Conservation (phyloP, 2,888 invertebrate genomes). For the Latrodectus hesperus region DNA sequence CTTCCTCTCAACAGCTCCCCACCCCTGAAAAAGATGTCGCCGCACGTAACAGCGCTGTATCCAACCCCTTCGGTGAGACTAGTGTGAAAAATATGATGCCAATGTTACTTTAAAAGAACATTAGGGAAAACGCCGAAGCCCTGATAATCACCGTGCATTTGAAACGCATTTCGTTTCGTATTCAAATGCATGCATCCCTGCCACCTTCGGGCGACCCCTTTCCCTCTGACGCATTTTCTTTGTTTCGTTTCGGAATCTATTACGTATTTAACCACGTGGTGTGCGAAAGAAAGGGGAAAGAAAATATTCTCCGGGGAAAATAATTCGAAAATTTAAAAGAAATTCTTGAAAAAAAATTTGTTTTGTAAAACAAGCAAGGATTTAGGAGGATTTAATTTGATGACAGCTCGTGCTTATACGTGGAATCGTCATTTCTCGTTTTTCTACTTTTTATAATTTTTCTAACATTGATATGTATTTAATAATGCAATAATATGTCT, state of each 20-base stretch:
- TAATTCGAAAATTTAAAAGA: too few relatives aligned
- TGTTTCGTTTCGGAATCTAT: conserved; percentile 42
- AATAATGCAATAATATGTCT: too few relatives aligned
- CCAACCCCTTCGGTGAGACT: conserved; percentile 22
- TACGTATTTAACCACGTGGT: conserved; percentile 23
- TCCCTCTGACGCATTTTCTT: not conserved
- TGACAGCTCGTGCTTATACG: too few relatives aligned
- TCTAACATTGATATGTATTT: too few relatives aligned
- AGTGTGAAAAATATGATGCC: conserved; percentile 67
- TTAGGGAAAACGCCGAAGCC: conserved; percentile 56
- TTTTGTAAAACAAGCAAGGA: too few relatives aligned
- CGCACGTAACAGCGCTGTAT: not conserved
- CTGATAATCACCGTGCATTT: conserved; percentile 67
- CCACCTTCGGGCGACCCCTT: not conserved
- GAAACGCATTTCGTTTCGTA: conserved; percentile 62
- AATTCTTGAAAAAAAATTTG: too few relatives aligned
- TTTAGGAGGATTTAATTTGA: too few relatives aligned
- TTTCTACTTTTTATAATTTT: too few relatives aligned
- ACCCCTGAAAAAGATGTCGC: conserved; percentile 29
- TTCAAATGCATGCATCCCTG: conserved; percentile 61
- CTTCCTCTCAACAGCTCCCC: conserved; percentile 25
- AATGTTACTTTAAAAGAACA: conserved; percentile 66
- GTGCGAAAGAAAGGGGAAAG: not conserved
- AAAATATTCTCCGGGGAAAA: too few relatives aligned
- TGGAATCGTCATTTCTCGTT: too few relatives aligned